Conservation (phyloP, 1,140 invertebrate genomes). For the Macrostomum lignano region DNA sequence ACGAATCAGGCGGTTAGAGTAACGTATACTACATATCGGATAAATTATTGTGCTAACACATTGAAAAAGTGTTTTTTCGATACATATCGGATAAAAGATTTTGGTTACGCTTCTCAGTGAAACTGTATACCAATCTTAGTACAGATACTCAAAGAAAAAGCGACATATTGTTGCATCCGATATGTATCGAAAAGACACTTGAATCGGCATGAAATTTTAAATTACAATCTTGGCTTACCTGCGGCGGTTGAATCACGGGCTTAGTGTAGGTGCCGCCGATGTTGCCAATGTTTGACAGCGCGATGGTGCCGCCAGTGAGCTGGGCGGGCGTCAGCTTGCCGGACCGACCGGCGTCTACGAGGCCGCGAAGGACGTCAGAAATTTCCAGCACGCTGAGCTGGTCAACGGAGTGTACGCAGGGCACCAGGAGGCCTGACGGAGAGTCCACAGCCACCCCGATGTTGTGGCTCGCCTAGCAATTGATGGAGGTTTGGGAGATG, state of each 20-base stretch:
- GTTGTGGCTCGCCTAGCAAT: conserved; percentile 44
- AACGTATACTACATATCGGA: too few relatives aligned
- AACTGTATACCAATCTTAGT: too few relatives aligned
- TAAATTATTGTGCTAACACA: too few relatives aligned
- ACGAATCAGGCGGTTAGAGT: too few relatives aligned
- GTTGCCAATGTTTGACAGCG: conserved; percentile 88
- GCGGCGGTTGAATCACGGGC: conserved; percentile 64
- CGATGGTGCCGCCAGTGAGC: conserved; percentile 64
- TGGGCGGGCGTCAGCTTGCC: conserved; percentile 45
- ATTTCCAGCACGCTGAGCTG: conserved; percentile 49
- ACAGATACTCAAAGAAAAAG: too few relatives aligned
- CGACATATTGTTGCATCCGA: too few relatives aligned
- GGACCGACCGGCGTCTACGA: conserved; percentile 44
- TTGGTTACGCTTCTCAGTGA: too few relatives aligned
- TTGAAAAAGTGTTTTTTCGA: too few relatives aligned
- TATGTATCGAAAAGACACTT: too few relatives aligned
- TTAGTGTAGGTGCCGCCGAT: conserved; percentile 76
- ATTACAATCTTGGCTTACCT: too few relatives aligned
- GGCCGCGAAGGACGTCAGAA: conserved; percentile 46
- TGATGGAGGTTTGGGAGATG: background rate
- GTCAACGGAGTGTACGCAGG: conserved; percentile 73
- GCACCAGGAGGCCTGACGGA: conserved; percentile 63
- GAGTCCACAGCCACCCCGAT: conserved; percentile 93
- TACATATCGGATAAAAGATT: too few relatives aligned
- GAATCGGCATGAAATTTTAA: too few relatives aligned